These are phyloP conservation scores for Amiota minor DNA, from an alignment of 2,888 invertebrate genomes.

Conservation along the genomic window DNA sequence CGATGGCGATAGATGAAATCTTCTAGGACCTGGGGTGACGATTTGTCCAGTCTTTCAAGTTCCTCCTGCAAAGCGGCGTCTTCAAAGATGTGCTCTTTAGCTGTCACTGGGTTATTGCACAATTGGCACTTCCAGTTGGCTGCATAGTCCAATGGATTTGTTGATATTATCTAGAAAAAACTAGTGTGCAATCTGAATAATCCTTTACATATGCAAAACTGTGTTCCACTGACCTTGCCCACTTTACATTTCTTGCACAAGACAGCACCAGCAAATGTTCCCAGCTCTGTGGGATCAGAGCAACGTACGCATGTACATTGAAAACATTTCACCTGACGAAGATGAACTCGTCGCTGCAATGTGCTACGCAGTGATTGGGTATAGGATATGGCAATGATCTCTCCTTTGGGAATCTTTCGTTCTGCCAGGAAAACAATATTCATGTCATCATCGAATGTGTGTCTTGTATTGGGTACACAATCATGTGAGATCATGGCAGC, in stretches of 20 bases:
- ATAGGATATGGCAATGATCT: slow-evolving; percentile 80
- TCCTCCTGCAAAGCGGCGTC: slow-evolving; percentile 79
- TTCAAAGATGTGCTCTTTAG: slow-evolving; percentile 77
- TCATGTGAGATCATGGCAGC: slow-evolving; percentile 83
- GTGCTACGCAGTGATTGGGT: slow-evolving; percentile 83
- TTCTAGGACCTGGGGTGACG: slow-evolving; percentile 77
- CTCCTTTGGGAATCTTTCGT: slow-evolving; percentile 78
- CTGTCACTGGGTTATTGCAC: slow-evolving; percentile 77
- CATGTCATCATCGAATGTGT: slow-evolving; percentile 78
- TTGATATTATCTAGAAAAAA: slow-evolving; percentile 76
- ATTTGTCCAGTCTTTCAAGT: slow-evolving; percentile 76
- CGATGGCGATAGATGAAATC: slow-evolving; percentile 79
- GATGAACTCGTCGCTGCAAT: slow-evolving; percentile 78
- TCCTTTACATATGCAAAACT: not conserved
- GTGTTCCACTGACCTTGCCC: slow-evolving; percentile 64
- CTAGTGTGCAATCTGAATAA: not conserved
- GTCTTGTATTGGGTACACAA: slow-evolving; percentile 82
- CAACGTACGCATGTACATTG: slow-evolving; percentile 81
- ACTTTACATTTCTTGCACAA: slow-evolving; percentile 79
- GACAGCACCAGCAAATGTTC: slow-evolving; percentile 78
- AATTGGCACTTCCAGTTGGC: slow-evolving; percentile 80
- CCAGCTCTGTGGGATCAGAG: slow-evolving; percentile 81
- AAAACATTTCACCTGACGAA: slow-evolving; percentile 80
- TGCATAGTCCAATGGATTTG: slow-evolving; percentile 77
- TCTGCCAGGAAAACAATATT: slow-evolving; percentile 79